phyloP scores from a whole-genome alignment of 2,113 vertebrate species.

The Zingel zingel region DNA sequence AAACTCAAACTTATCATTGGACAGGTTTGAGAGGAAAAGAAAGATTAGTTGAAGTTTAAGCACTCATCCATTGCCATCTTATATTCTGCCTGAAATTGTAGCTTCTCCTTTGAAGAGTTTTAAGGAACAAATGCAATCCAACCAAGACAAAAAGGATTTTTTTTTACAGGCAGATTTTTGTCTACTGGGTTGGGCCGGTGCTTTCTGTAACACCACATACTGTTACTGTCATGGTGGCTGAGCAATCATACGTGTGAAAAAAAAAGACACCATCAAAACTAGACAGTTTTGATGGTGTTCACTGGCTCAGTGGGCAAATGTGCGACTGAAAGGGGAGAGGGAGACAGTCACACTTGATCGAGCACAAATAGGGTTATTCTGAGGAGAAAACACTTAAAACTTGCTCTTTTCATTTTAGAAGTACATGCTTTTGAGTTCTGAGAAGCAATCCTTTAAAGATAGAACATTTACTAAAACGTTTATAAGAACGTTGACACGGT shows the following conservation, averaged over 20 bases:
- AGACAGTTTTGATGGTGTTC: constrained; percentile 49
- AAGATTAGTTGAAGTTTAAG: constrained; percentile 53
- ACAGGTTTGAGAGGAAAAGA: constrained; percentile 36
- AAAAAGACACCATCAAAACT: no score
- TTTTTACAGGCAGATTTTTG: constrained; percentile 13
- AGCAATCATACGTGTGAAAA: constrained; percentile 35
- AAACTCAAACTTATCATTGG: constrained; percentile 32
- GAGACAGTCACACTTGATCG: constrained; percentile 37
- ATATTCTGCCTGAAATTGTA: constrained; percentile 10
- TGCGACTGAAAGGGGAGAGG: constrained; percentile 26
- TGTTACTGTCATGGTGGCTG: constrained; percentile 26
- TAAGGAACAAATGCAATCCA: not conserved
- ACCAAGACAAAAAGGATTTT: not conserved
- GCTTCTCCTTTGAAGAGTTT: constrained; percentile 5
- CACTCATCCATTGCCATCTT: constrained; percentile 32
- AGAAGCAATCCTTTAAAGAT: not conserved
- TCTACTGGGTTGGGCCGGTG: not conserved
- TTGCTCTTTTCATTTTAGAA: constrained; percentile 21
- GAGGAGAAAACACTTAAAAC: constrained; percentile 20
- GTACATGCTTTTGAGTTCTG: constrained; percentile 9
- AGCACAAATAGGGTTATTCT: constrained; percentile 48
- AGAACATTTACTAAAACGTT: not conserved
- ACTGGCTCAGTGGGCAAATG: constrained; percentile 54
- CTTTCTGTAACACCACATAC: constrained; percentile 28
- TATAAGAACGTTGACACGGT: not conserved